Evolutionary conservation across 2,888 invertebrate genomes (phyloP), one percentile per base, ranked within the genome.

Genomic region (Callyntrura sp.): DNA sequence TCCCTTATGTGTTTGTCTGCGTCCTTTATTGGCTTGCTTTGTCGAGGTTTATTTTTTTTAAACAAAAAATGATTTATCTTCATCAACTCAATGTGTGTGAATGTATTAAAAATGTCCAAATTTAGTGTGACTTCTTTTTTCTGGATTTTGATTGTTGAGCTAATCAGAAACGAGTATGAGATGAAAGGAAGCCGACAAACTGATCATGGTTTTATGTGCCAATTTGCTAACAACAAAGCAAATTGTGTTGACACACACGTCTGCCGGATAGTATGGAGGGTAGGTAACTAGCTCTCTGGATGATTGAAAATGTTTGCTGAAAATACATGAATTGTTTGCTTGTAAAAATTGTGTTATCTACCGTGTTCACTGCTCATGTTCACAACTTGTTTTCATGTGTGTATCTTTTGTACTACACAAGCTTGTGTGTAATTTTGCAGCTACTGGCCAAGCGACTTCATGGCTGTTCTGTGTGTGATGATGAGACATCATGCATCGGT

Each of bases 321-420:
- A 60, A 81, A 62, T 17, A 82, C 82, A 82, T 62, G 82, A 23
- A 28, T 82, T 82, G 82, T 82, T 82, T 82, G 23, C 82, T 62
- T 82, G 82, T 82, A 82, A 82, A 81, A 62, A 62, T 35, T 79
- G 62, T 60, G 60, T 82, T 82, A 82, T 82, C 82, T 70, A 9
- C 60, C 35, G 2, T 35, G 35, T 35, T 62, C 17, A 17, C 17
- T 57, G 25, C 25, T 23, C 55, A 79, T 35, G 20, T 35, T 79
- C 28, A 17, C 57, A 57, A 70, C 25, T 79, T 79, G 14, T 57
- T 35, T 35, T 6, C 35, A 2, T 35, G 57, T 79, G 28, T 25
- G 55, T 70, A n/a, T 6, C 2, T 35, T 35, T 35, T 35, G 35
- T 35, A 35, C n/a, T n/a, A 35, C 35, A 35, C 35, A 35, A 35